Evolutionary conservation across 2,888 invertebrate species (phyloP).

Genomic region (Balanococcus diminutus): DNA sequence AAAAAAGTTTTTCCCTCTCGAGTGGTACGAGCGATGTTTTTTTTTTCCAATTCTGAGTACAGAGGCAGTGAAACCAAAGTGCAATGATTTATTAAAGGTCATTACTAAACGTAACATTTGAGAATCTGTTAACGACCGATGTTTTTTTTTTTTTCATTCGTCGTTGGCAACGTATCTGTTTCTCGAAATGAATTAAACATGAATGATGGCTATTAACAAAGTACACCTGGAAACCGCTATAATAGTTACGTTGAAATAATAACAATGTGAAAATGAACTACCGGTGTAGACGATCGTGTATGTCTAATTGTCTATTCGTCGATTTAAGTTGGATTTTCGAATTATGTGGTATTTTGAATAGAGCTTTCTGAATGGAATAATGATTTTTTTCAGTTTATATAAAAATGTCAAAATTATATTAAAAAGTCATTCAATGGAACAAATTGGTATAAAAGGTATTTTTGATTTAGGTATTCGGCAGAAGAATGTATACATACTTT

Average conservation of each 20-base stretch:
- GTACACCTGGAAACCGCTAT: slow-evolving; percentile 42
- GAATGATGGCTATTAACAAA: slow-evolving; percentile 31
- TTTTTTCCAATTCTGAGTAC: neutral
- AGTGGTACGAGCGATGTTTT: neutral
- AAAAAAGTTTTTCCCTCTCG: neutral
- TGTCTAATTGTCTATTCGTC: neutral
- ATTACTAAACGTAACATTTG: slow-evolving; percentile 15
- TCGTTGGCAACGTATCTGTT: slow-evolving; percentile 9
- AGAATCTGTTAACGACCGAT: slow-evolving; percentile 31
- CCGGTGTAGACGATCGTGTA: slow-evolving; percentile 10
- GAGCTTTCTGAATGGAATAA: too few relatives aligned
- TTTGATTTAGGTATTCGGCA: too few relatives aligned
- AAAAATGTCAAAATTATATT: too few relatives aligned
- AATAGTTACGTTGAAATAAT: slow-evolving; percentile 9
- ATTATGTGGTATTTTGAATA: neutral
- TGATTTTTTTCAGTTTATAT: too few relatives aligned
- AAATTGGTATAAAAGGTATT: too few relatives aligned
- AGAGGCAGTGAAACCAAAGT: neutral
- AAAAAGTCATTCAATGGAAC: too few relatives aligned
- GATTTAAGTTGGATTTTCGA: neutral
- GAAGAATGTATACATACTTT: too few relatives aligned
- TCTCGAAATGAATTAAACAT: slow-evolving; percentile 39
- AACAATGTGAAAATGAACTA: slow-evolving; percentile 27
- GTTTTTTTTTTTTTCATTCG: slow-evolving; percentile 5
- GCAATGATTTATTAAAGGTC: slow-evolving; percentile 34